These are phyloP conservation scores for Meghimatium bilineatum DNA, from an alignment of 2,888 invertebrate species.

Conservation along the genomic window DNA sequence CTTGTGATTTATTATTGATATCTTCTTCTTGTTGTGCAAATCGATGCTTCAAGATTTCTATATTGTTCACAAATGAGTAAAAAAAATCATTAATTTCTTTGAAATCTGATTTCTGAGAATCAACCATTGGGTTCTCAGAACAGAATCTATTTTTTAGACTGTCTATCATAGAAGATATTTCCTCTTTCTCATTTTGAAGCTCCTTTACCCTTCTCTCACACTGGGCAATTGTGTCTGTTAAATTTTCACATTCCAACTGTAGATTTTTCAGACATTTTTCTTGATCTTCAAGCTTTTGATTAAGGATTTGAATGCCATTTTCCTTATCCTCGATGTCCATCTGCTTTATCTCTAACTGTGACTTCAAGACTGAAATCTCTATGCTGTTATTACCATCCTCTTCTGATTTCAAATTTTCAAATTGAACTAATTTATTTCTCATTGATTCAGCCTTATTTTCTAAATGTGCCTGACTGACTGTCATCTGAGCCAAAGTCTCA, in stretches of 20 bases:
- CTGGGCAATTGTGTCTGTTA: neutral
- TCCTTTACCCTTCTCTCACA: constrained; percentile 1
- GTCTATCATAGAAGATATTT: neutral
- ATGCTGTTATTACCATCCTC: neutral
- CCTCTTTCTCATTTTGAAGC: neutral
- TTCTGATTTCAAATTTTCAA: neutral
- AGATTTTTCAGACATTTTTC: neutral
- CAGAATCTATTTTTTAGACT: neutral
- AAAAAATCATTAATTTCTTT: neutral
- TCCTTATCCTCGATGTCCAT: constrained; percentile 47
- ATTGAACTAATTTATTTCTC: neutral
- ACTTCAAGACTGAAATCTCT: neutral
- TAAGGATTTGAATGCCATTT: constrained; percentile 6
- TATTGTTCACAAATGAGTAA: neutral
- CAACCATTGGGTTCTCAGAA: neutral
- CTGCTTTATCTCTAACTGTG: constrained; percentile 42
- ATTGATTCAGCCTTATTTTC: neutral
- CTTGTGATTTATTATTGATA: neutral
- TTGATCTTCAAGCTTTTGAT: neutral
- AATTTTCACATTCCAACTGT: neutral
- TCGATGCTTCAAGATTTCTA: neutral
- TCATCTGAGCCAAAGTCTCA: constrained; percentile 5
- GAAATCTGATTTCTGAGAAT: constrained; percentile 7
- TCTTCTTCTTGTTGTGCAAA: neutral
- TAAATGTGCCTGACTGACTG: neutral